Percentiles rank a stretch among this genome's conserved stretches.
These are phyloP conservation scores for Rousettus leschenaultii DNA, from an alignment of 2,113 vertebrate species.

Conservation along the genomic window DNA sequence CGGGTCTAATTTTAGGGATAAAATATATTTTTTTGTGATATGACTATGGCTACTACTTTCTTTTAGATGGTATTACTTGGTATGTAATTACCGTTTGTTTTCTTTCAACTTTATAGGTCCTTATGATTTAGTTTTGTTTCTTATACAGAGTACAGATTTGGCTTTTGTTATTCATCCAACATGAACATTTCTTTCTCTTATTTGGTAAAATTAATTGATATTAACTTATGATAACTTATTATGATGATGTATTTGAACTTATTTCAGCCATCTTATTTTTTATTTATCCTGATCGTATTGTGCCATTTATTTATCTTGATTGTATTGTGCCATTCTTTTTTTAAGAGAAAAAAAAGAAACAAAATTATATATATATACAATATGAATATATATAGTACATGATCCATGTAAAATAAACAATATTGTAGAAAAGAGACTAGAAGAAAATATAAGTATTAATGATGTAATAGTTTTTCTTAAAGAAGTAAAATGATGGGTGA, in stretches of 20 bases:
- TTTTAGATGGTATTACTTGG: not conserved
- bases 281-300: not conserved
- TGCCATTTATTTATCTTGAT: not conserved
- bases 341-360: not conserved
- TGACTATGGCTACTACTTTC: not conserved
- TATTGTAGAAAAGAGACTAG: not conserved
- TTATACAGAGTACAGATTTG: not conserved
- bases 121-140: not conserved
- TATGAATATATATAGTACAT: not conserved
- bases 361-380: not conserved
- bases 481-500: not conserved
- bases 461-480: not conserved
- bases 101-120: not conserved
- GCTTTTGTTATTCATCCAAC: not conserved
- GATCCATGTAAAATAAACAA: not conserved
- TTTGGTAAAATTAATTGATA: not conserved
- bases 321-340: not conserved
- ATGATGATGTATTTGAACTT: not conserved
- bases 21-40: not conserved
- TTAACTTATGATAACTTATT: not conserved
- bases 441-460: not conserved
- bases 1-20: not conserved
- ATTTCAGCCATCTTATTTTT: not conserved
- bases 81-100: not conserved
- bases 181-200: not conserved